A percentile compares a stretch with the other conserved stretches of the same genome.
Conservation (phyloP, 2,888 invertebrate genomes). For the Timandra comae region DNA sequence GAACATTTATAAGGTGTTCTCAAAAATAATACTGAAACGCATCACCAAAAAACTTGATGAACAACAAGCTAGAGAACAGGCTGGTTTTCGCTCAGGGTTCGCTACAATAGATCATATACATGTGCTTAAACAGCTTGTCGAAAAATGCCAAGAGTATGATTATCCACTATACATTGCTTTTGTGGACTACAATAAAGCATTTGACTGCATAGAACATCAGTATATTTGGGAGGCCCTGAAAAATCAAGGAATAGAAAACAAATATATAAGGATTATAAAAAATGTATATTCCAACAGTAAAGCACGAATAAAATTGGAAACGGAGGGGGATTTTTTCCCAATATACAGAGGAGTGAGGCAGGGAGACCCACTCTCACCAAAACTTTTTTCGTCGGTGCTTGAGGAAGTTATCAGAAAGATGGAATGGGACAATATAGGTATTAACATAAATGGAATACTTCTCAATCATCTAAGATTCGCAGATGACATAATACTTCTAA, state of each 20-base stretch:
- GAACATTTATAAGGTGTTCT: too few relatives aligned
- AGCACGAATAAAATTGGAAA: constrained; percentile 3
- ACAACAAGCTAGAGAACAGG: constrained; percentile 2
- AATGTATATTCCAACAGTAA: constrained; percentile 4
- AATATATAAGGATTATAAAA: constrained; percentile 1
- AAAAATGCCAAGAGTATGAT: constrained; percentile 3
- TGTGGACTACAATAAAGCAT: constrained; percentile 5
- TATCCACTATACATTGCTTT: constrained; percentile 3
- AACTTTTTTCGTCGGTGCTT: constrained; percentile 4
- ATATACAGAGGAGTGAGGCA: constrained; percentile 6
- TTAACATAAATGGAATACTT: constrained; percentile 2
- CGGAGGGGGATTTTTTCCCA: constrained; percentile 2
- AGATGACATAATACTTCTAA: constrained; percentile 6
- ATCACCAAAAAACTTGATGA: neutral
- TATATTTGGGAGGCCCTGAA: constrained; percentile 1
- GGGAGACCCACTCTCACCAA: constrained; percentile 6
- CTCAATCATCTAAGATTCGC: constrained; percentile 5
- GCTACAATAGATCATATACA: constrained; percentile 15
- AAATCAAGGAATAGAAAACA: constrained; percentile 1
- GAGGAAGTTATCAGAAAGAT: constrained; percentile 1
- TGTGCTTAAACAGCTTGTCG: constrained; percentile 1
- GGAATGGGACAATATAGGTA: constrained; percentile 1
- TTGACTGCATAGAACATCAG: neutral
- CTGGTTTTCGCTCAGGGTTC: constrained; percentile 1
- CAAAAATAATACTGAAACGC: neutral